Base-by-base conservation (phyloP, 2,888 invertebrate genomes). In the Meganola albula region DNA sequence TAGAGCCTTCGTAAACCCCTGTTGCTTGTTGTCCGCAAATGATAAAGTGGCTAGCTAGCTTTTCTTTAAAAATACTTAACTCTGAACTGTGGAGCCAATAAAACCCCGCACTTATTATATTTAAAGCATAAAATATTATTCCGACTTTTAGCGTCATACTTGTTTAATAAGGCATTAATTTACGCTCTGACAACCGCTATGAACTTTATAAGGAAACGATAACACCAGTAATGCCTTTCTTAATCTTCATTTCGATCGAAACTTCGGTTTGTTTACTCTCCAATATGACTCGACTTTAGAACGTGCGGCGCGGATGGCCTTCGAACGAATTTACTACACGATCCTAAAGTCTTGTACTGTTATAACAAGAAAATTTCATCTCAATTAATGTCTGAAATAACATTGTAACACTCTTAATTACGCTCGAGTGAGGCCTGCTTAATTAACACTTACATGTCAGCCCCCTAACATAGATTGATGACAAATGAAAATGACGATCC, bases 381-480 rank as follows among this genome's bases (percentile, higher is more conserved):
- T 77, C 85, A 82, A 85, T 84, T 83, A 84, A 84, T 82, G 84
- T 84, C 84, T 79, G 75, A 80, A 85, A 84, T 83, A 82, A 84
- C 83, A 84, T 60, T 75, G 79, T 82, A 77, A 84, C 74, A 84
- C 82, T 84, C 85, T 83, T 84, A 84, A 84, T 84, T 83, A 83
- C 77, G 75, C 74, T 74, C 73, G 82, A 82, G 83, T 82, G 79
- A 74, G 83, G 82, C 70, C 74, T 80, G 79, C 80, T 83, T 84
- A 84, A 85, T 85, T 85, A 85, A 83, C 83, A 85, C 84, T 84
- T 84, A 77, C 84, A 80, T 83, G 84, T 84, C 84, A 82, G 76
- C 68, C 64, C 64, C 67, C 74, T 83, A 83, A 85, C 84, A 78
- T 82, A 84, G 85, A 85, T 85, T 85, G 85, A 85, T 85, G 84